Evolutionary conservation across 23 tunicate genomes (phyloP).

Genomic region (Oikopleura dioica): DNA sequence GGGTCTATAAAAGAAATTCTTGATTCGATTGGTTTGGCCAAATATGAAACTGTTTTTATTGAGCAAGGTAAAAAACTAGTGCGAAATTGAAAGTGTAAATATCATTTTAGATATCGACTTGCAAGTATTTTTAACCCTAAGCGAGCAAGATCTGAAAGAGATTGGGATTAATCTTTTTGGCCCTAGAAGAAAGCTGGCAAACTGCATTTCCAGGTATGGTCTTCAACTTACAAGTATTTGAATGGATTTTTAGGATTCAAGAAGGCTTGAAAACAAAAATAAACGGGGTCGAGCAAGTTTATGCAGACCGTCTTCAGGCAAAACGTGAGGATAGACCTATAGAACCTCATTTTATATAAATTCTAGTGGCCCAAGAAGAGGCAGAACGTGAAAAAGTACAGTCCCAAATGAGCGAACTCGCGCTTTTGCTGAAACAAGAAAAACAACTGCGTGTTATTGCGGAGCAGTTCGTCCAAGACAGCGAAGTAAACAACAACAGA

Average conservation of each 20-base stretch:
- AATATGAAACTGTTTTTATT: neutral
- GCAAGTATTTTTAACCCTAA: conserved; percentile 9
- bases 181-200: neutral
- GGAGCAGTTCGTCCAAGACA: neutral
- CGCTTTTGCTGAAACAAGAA: neutral
- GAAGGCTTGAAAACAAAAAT: neutral
- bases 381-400: neutral
- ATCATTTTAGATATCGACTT: conserved; percentile 10
- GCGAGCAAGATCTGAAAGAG: conserved; percentile 4
- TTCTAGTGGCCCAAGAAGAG: neutral
- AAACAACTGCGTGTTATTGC: conserved; percentile 6
- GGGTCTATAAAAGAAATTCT: neutral
- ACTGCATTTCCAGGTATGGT: neutral
- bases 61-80: too few species aligned
- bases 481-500: neutral
- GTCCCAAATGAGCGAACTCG: neutral
- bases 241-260: neutral
- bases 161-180: conserved; percentile 6
- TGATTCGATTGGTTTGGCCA: neutral
- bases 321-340: too few species aligned
- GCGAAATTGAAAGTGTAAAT: too few species aligned
- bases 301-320: neutral
- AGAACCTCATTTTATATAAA: too few species aligned
- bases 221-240: neutral
- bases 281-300: neutral